phyloP scores from a whole-genome alignment of 1,140 invertebrate species.

The Scaptodrosophila lebanonensis region DNA sequence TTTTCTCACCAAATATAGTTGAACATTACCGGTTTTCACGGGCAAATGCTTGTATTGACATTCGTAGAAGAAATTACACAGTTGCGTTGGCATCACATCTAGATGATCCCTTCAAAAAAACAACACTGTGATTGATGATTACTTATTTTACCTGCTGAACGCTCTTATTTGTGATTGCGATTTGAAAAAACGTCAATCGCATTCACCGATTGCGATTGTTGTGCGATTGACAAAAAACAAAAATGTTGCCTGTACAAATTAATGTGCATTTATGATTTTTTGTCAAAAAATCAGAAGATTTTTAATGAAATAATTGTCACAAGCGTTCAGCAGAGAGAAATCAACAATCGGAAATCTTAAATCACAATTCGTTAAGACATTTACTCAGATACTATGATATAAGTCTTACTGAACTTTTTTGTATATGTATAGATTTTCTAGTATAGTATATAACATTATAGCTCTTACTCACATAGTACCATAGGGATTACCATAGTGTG shows the following conservation, averaged over 20 bases:
- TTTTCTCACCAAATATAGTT: constrained; percentile 27
- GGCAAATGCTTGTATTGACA: constrained; percentile 33
- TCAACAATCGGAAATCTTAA: constrained; percentile 15
- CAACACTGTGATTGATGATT: too few species aligned
- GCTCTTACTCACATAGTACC: constrained; percentile 29
- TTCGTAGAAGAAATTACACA: constrained; percentile 36
- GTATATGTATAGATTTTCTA: constrained; percentile 8
- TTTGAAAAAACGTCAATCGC: too few species aligned
- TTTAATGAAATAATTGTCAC: background rate
- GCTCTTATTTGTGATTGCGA: too few species aligned
- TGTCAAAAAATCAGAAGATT: too few species aligned
- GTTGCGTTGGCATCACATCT: constrained; percentile 4
- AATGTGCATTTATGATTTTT: too few species aligned
- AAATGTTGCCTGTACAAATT: too few species aligned
- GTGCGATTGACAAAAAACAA: too few species aligned
- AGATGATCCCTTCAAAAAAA: constrained; percentile 1
- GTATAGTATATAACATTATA: background rate
- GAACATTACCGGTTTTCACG: constrained; percentile 19
- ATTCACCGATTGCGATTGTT: too few species aligned
- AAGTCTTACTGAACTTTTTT: constrained; percentile 7
- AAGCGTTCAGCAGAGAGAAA: background rate
- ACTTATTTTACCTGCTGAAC: too few species aligned
- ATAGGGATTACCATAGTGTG: constrained; percentile 50
- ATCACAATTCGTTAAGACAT: constrained; percentile 18
- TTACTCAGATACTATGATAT: too few species aligned